Evolutionary conservation across 2,797 vertebrate species (phyloP), one percentile per base, ranked within the genome.

Genomic region (Apogon talboti): DNA sequence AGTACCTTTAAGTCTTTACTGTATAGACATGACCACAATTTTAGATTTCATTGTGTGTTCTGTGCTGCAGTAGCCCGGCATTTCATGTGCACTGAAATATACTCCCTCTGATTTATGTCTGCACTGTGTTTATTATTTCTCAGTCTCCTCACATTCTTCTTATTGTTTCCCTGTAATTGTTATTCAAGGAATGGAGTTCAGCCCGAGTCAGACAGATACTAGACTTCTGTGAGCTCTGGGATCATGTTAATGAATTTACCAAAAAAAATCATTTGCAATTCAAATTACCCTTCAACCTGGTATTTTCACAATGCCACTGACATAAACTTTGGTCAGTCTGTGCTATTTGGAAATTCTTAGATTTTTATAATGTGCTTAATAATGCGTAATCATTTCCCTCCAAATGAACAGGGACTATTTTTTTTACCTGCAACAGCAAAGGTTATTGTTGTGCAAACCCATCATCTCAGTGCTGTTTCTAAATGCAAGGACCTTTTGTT

Each of bases 231-330:
- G 1, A 10, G 11, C 7, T 13, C 7, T 9, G 1, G 3, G 0
- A 15, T 40, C 16, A 30, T 11, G 44, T 76, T 60, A 48, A 72
- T 57, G 41, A 35, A 35, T 35, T 35, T 35, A 48, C 10, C 24
- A 18, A 9, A 50, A 61, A 55, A 47, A 4, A 2, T 30, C 28
- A 1, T 6, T 56, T 42, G 40, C 15, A 21, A 48, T 65, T 51
- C 19, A 57, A 57, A 64, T 71, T 24, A 28, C 74, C 72, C 77
- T 47, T 10, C 41, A 12, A 37, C 9, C 11, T 13, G 28, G 33
- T 21, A 1, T 14, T 18, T 24, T n/a, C 38, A 11, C 40, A 13
- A 46, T 48, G 68, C 35, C 11, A 56, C 51, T 73, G 24, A 28
- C 24, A 5, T 38, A 58, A 35, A 35, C 7, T 63, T 66, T 28